A percentile compares a stretch with the other conserved stretches of the same genome.
Evolutionary conservation across 2,797 vertebrate genomes (phyloP).

Genomic region (Pangasius krempfi): DNA sequence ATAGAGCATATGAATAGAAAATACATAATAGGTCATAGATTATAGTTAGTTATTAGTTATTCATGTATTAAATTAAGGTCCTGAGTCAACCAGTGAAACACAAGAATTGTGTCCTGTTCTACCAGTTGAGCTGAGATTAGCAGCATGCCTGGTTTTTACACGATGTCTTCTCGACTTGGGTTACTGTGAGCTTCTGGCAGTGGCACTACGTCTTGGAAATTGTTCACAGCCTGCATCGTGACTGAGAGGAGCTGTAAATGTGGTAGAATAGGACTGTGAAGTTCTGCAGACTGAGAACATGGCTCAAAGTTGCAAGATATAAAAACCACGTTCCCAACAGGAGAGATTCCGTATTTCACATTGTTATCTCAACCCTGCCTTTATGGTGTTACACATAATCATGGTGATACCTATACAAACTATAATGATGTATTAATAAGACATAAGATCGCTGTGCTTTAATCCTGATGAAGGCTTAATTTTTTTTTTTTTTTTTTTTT

Average conservation of each 20-base stretch:
- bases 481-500: background rate
- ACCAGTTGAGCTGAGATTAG: conserved; percentile 21
- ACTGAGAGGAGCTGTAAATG: conserved; percentile 42
- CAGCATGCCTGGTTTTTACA: conserved; percentile 33
- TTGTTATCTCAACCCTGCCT: background rate
- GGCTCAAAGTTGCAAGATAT: conserved; percentile 7
- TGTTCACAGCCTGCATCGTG: conserved; percentile 49
- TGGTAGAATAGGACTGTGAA: conserved; percentile 33
- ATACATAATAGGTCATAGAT: background rate
- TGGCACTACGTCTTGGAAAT: conserved; percentile 31
- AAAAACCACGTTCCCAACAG: background rate
- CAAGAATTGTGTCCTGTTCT: conserved; percentile 5
- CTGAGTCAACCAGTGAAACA: background rate
- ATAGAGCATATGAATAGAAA: background rate
- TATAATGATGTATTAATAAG: background rate
- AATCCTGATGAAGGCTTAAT: background rate
- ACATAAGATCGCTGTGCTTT: background rate
- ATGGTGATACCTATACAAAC: background rate
- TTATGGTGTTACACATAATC: background rate
- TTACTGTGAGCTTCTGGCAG: conserved; percentile 50
- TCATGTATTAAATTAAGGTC: background rate
- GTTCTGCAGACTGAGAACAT: conserved; percentile 10
- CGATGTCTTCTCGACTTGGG: conserved; percentile 32
- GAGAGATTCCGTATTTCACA: conserved; percentile 23
- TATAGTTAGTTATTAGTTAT: background rate